phyloP scores from a whole-genome alignment of 2,797 vertebrate species.

The Liparis tanakae region DNA sequence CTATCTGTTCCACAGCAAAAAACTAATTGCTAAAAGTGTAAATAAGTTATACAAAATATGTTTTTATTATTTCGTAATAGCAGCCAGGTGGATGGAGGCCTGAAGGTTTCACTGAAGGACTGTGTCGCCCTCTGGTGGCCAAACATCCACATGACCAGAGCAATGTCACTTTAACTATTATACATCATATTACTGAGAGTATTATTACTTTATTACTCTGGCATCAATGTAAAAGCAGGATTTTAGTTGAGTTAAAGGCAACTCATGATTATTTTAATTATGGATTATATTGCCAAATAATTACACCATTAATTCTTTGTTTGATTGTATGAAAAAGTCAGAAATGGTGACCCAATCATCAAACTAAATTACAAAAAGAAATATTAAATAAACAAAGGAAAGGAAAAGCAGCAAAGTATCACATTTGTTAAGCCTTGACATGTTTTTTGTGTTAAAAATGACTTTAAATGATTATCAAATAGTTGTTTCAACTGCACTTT shows the following conservation, averaged over 20 bases:
- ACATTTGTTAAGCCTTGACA: no score
- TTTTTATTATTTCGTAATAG: background rate
- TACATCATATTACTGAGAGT: background rate
- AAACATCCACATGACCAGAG: background rate
- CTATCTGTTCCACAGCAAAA: background rate
- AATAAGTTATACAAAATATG: background rate
- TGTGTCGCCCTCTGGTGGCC: slow-evolving; percentile 51
- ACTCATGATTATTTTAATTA: background rate
- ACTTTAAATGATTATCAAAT: background rate
- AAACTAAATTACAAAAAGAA: no score
- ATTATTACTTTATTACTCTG: background rate
- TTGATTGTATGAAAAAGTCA: background rate
- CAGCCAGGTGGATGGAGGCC: background rate
- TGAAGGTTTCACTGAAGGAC: background rate
- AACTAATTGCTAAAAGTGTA: background rate
- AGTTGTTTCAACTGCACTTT: no score
- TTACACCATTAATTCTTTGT: background rate
- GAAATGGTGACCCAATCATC: no score
- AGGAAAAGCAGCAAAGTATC: no score
- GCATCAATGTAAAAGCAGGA: background rate
- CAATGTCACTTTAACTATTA: no score
- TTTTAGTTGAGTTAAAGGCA: background rate
- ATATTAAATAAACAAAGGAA: no score
- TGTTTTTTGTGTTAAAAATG: no score
- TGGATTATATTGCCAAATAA: background rate